Evolutionary conservation across 2,113 vertebrate species (phyloP).

Genomic region (Chrysemys picta): DNA sequence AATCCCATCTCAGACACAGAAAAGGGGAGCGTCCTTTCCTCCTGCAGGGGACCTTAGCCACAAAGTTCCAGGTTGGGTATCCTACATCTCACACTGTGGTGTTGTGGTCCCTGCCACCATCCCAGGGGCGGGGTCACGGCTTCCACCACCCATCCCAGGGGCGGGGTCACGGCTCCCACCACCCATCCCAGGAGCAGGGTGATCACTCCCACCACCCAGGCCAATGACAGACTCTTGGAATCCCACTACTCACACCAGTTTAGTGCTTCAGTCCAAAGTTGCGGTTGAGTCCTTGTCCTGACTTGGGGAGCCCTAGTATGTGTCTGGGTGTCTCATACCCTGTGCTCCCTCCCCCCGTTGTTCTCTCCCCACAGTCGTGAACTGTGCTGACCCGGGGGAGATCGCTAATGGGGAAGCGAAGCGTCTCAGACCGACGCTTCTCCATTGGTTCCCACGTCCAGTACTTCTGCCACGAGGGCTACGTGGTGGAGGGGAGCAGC

Average conservation of each 20-base stretch:
- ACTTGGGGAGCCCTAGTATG: background rate
- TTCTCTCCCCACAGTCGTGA: constrained; percentile 80
- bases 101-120: background rate
- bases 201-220: too few species aligned
- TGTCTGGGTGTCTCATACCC: background rate
- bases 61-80: too few species aligned
- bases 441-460: constrained; percentile 89
- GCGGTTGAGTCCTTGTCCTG: background rate
- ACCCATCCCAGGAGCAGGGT: too few species aligned
- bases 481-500: constrained; percentile 88
- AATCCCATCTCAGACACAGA: too few species aligned
- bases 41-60: too few species aligned
- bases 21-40: too few species aligned
- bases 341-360: background rate
- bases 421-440: constrained; percentile 86
- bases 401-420: constrained; percentile 91
- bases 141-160: too few species aligned
- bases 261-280: background rate
- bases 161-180: too few species aligned
- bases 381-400: constrained; percentile 91
- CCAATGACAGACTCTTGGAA: too few species aligned
- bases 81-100: background rate
- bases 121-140: background rate
- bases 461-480: constrained; percentile 91
- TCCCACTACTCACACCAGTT: background rate